Conservation (phyloP, 1,140 invertebrate genomes). For the Pogonus chalceus region DNA sequence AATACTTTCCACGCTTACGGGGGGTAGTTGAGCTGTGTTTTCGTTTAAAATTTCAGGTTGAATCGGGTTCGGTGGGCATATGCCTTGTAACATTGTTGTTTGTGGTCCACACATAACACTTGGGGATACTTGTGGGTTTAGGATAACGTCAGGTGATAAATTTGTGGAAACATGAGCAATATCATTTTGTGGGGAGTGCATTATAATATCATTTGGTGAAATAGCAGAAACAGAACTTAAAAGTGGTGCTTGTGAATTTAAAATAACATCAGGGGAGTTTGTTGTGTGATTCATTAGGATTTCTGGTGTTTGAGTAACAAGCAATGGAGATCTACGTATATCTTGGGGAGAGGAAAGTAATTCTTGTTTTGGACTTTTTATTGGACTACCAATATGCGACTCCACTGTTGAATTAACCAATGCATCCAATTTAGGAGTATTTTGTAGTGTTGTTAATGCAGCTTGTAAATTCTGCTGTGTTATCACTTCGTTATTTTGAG, state of each 20-base stretch:
- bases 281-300: constrained; percentile 21
- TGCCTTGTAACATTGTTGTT: constrained; percentile 30
- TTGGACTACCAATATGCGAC: constrained; percentile 38
- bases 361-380: constrained; percentile 24
- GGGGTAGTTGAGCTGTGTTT: constrained; percentile 40
- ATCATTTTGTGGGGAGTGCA: constrained; percentile 18
- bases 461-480: not conserved
- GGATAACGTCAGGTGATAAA: constrained; percentile 45
- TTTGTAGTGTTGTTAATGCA: not conserved
- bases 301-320: not conserved
- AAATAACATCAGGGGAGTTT: constrained; percentile 41
- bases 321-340: not conserved
- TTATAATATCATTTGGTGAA: constrained; percentile 22
- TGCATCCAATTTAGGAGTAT: constrained; percentile 47
- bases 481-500: not conserved
- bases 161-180: constrained; percentile 30
- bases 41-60: not conserved
- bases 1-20: constrained; percentile 55
- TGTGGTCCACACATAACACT: constrained; percentile 39
- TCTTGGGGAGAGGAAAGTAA: constrained; percentile 19
- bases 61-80: not conserved
- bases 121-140: constrained; percentile 51
- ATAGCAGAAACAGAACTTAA: constrained; percentile 15
- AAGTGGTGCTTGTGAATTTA: constrained; percentile 32
- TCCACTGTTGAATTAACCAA: constrained; percentile 54